Evolutionary conservation across 2,113 vertebrate genomes (phyloP).

Genomic region (Brevimyrus niger): DNA sequence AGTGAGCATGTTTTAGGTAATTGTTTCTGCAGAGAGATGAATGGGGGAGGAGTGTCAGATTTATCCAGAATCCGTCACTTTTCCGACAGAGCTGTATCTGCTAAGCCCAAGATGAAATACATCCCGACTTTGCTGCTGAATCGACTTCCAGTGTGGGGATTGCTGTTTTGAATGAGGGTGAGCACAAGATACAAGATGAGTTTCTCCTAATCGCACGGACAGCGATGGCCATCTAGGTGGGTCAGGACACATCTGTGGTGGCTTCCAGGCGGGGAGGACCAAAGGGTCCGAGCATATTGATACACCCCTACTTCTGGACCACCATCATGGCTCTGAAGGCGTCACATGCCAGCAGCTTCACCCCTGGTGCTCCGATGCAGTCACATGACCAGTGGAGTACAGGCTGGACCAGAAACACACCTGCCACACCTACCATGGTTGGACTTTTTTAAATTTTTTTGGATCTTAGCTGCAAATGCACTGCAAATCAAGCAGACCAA

Average conservation of each 20-base stretch:
- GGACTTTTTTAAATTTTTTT: background rate
- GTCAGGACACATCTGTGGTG: background rate
- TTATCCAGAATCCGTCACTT: constrained; percentile 31
- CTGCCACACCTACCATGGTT: background rate
- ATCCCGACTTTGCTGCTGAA: background rate
- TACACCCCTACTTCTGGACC: background rate
- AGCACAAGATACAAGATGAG: background rate
- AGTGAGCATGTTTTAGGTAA: constrained; percentile 24
- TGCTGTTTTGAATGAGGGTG: background rate
- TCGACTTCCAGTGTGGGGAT: background rate
- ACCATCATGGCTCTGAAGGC: constrained; percentile 7
- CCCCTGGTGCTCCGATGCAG: background rate
- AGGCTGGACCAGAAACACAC: background rate
- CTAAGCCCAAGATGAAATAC: background rate
- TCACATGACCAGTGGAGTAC: background rate
- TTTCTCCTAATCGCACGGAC: background rate
- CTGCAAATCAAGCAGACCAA: background rate
- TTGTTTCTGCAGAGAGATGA: constrained; percentile 18
- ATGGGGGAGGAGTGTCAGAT: constrained; percentile 8
- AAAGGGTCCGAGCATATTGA: background rate
- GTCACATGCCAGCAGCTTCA: background rate
- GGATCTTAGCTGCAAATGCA: background rate
- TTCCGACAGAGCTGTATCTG: constrained; percentile 10
- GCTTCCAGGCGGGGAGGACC: background rate
- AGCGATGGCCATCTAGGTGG: background rate